phyloP scores from a whole-genome alignment of 2,888 invertebrate species.

The Reticulitermes lucifugus region DNA sequence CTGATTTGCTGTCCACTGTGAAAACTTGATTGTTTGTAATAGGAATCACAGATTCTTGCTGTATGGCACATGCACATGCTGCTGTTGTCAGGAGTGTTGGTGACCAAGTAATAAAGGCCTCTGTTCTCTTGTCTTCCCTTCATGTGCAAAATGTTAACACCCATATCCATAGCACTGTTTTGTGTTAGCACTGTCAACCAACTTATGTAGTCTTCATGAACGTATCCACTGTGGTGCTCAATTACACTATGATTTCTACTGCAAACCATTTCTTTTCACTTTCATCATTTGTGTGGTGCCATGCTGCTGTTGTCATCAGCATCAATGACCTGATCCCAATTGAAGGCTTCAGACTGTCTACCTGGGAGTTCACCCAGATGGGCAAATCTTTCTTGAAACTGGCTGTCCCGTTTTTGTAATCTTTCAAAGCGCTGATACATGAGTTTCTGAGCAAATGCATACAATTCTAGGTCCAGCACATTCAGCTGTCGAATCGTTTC shows the following conservation, averaged over 20 bases:
- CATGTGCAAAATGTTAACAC: background rate
- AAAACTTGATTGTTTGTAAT: background rate
- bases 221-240: background rate
- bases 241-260: background rate
- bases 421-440: slow-evolving; percentile 84
- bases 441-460: slow-evolving; percentile 90
- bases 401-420: slow-evolving; percentile 81
- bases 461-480: slow-evolving; percentile 91
- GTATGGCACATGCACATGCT: background rate
- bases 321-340: slow-evolving; percentile 70
- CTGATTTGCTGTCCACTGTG: background rate
- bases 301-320: slow-evolving; percentile 49
- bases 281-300: slow-evolving; percentile 39
- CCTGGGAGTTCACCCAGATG: slow-evolving; percentile 85
- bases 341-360: slow-evolving; percentile 83
- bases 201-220: background rate
- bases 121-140: background rate
- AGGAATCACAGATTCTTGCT: background rate
- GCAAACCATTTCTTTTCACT: background rate
- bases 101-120: background rate
- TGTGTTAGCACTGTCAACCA: background rate
- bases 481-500: slow-evolving; percentile 83
- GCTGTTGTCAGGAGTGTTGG: background rate
- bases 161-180: background rate
- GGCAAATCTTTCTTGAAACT: slow-evolving; percentile 85